A percentile compares a stretch with the other conserved stretches of the same genome.
These are phyloP conservation scores for Halcyon smyrnensis DNA, from an alignment of 2,797 vertebrate genomes.

Conservation along the genomic window DNA sequence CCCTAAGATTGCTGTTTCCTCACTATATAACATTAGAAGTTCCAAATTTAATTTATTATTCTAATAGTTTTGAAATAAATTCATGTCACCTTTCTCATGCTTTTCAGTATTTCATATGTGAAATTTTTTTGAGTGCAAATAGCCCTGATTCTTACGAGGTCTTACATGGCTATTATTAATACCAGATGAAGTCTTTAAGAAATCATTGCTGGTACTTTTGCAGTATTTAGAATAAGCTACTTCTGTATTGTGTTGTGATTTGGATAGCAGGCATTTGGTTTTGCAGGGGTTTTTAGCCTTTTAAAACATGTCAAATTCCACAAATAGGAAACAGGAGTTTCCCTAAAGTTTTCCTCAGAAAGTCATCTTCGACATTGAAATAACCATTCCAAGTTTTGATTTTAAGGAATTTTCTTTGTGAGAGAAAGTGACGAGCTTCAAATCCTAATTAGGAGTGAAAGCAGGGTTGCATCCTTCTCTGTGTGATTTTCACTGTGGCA, in stretches of 20 bases:
- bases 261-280: background rate
- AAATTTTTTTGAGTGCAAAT: background rate
- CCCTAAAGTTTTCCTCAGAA: background rate
- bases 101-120: constrained; percentile 10
- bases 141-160: background rate
- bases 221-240: background rate
- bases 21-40: background rate
- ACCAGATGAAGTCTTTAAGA: background rate
- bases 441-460: constrained; percentile 1
- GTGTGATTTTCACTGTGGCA: background rate
- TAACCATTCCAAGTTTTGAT: background rate
- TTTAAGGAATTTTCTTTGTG: background rate
- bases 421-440: background rate
- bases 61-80: background rate
- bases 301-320: background rate
- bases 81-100: background rate
- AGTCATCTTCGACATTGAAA: background rate
- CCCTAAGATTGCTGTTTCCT: background rate
- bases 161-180: background rate
- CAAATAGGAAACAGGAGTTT: background rate
- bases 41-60: constrained; percentile 10
- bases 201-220: background rate
- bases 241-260: background rate
- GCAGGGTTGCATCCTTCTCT: background rate
- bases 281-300: background rate